Base-by-base conservation (phyloP, 2,888 invertebrate genomes). In the Diadegma fenestrale region DNA sequence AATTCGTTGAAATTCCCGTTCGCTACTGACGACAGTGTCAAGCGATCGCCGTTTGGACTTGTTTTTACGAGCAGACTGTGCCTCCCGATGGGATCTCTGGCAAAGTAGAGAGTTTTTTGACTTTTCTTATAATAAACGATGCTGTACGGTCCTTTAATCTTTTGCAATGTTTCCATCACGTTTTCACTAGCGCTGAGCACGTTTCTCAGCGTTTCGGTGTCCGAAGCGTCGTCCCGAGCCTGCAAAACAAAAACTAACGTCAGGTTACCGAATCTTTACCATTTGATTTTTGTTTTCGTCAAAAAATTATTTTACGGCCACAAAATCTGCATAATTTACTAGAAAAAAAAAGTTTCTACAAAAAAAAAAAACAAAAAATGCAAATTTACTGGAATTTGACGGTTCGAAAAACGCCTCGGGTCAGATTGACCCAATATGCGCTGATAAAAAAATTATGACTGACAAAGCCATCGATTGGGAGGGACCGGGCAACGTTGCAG, bases 11-110 rank as follows among this genome's bases (percentile, higher is more conserved):
- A 94, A 76, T 93, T 90, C 92, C 94, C 95, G 71, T 93, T 94
- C 92, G 91, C 90, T 88, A 94, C 89, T 33, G 92, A 92, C 69
- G 90, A 88, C 63, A 93, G 63, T 43, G 89, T 89, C 69, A 91
- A 43, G 48, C 87, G 77, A n/a, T 88, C 89, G 14, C 94, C 88
- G 85, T 93, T 92, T 17, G 17, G 19, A 7, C 22, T 41, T 89
- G 94, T 93, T 88, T 96, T 95, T 68, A 97, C 93, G 58, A 99
- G 94, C 68, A 99, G 94, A 93, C 98, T 98, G 91, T 97, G 96
- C 88, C 99, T 95, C 51, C 99, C 99, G 92, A 98, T 96, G 88
- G 95, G 95, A 94, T 99, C 99, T 91, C 99, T 95, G 1, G 97
- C 96, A 94, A 99, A 98, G 95, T 97, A 98, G 58, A 99, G 89